Conservation (phyloP, 2,888 invertebrate species). For the Nephrotoma guestfalica region DNA sequence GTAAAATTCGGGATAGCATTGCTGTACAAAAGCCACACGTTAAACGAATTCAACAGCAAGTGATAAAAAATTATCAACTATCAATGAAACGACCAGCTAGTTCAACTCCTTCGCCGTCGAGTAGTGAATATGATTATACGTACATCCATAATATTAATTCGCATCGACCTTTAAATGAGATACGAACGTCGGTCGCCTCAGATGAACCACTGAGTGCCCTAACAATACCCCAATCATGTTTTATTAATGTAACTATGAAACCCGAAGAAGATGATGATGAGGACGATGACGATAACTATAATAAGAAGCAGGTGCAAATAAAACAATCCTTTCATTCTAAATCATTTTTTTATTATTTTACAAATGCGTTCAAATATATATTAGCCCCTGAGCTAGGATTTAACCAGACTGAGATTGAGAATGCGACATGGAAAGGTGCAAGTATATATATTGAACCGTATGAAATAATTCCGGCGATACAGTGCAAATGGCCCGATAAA, state of each 20-base stretch:
- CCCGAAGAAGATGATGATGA: conserved; percentile 16
- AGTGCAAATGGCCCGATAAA: conserved; percentile 48
- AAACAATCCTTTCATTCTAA: conserved; percentile 45
- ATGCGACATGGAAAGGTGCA: conserved; percentile 46
- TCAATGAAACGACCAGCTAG: neutral
- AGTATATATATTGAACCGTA: conserved; percentile 49
- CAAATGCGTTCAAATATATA: conserved; percentile 43
- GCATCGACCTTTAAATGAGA: conserved; percentile 35
- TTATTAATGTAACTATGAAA: conserved; percentile 15
- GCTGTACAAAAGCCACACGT: neutral
- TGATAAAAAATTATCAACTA: neutral
- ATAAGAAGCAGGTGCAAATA: neutral
- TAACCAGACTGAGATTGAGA: conserved; percentile 35
- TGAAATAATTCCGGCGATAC: conserved; percentile 56
- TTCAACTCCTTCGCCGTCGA: conserved; percentile 3
- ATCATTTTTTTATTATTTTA: conserved; percentile 54
- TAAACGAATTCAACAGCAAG: neutral
- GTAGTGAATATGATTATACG: conserved; percentile 35
- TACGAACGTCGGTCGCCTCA: conserved; percentile 11
- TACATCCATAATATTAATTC: conserved; percentile 45
- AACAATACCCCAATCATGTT: conserved; percentile 23
- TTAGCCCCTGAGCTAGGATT: conserved; percentile 45
- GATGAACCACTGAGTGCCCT: conserved; percentile 9
- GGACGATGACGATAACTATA: conserved; percentile 13
- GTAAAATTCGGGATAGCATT: conserved; percentile 9